These are phyloP conservation scores for Galago senegalensis DNA, from an alignment of 2,797 vertebrate genomes.

Conservation along the genomic window DNA sequence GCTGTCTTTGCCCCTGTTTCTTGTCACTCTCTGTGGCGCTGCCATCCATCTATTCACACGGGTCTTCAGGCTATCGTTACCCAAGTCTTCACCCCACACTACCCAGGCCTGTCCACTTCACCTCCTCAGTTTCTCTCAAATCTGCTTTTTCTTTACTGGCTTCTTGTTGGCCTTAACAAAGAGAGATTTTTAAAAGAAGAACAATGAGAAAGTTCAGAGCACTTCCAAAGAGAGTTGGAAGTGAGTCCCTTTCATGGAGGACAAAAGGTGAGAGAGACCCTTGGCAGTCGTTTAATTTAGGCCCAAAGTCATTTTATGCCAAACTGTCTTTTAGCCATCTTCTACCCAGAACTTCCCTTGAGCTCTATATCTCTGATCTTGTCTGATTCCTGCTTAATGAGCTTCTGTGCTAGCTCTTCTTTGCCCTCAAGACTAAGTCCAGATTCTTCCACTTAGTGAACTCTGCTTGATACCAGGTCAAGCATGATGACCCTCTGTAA, in stretches of 20 bases:
- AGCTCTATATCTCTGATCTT: not conserved
- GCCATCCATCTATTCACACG: not conserved
- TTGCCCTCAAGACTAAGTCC: not conserved
- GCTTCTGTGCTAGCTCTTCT: not conserved
- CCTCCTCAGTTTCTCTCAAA: not conserved
- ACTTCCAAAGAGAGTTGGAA: too few relatives aligned
- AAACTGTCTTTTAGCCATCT: not conserved
- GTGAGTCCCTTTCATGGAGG: too few relatives aligned
- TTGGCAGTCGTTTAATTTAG: not conserved
- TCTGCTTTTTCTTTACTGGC: not conserved
- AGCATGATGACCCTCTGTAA: not conserved
- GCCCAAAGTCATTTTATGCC: not conserved
- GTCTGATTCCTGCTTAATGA: not conserved
- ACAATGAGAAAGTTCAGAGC: too few relatives aligned
- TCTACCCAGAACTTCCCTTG: not conserved
- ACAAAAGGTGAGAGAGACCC: too few relatives aligned
- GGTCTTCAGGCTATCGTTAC: not conserved
- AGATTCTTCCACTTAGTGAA: not conserved
- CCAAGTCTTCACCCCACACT: too few relatives aligned
- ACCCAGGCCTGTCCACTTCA: not conserved
- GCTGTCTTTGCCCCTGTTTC: not conserved
- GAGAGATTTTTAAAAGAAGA: too few relatives aligned
- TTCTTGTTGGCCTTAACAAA: not conserved
- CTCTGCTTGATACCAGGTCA: not conserved
- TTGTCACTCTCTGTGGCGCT: not conserved